Conservation (phyloP, 2,888 invertebrate species). For the Hirtodrosophila confusa region DNA sequence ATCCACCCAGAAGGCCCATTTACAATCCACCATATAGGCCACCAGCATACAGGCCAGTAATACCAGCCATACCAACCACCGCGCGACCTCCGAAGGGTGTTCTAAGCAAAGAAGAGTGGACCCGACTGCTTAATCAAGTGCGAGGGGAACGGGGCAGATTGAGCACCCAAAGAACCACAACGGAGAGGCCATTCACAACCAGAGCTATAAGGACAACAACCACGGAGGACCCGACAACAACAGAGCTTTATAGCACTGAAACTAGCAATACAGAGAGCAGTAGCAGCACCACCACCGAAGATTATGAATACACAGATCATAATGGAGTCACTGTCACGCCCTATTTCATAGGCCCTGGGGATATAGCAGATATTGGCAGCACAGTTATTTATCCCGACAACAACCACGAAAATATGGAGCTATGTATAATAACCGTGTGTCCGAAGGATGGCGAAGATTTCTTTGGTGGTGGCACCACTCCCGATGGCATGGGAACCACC, state of each 20-base stretch:
- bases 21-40: conserved; percentile 21
- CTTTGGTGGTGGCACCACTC: conserved; percentile 44
- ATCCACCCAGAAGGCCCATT: conserved; percentile 7
- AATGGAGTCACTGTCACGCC: conserved; percentile 50
- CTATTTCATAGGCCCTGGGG: conserved; percentile 59
- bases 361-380: conserved; percentile 58
- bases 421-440: conserved; percentile 73
- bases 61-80: conserved; percentile 15
- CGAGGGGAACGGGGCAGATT: conserved; percentile 1
- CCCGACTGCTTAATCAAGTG: conserved; percentile 18
- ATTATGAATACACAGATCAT: conserved; percentile 39
- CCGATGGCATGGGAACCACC: conserved; percentile 55
- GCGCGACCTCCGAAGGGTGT: conserved; percentile 3
- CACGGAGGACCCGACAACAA: conserved; percentile 14
- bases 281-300: conserved; percentile 38
- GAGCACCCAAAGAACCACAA: conserved; percentile 9
- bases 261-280: conserved; percentile 18
- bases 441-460: conserved; percentile 48
- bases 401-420: conserved; percentile 48
- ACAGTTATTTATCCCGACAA: conserved; percentile 57
- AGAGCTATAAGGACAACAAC: conserved; percentile 13
- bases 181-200: conserved; percentile 18
- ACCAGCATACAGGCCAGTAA: conserved; percentile 11
- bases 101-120: conserved; percentile 60
- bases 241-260: conserved; percentile 28